These are phyloP conservation scores for Rhyacophila brunnea DNA, from an alignment of 1,140 invertebrate species.

Conservation along the genomic window DNA sequence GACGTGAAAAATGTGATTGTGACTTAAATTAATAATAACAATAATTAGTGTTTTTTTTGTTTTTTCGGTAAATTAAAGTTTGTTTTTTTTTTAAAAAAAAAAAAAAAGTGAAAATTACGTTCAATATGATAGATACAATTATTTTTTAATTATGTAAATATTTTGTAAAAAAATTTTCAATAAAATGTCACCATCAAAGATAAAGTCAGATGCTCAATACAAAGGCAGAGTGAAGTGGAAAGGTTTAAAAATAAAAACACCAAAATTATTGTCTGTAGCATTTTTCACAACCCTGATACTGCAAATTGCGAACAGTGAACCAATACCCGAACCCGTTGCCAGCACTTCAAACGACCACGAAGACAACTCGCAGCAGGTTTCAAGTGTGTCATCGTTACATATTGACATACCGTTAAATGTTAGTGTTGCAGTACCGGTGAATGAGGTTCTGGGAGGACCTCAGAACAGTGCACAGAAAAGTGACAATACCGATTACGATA, in stretches of 20 bases:
- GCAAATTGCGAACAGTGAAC: neutral
- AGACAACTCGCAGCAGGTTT: neutral
- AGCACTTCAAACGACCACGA: neutral
- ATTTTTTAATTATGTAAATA: too few species aligned
- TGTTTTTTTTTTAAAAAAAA: too few species aligned
- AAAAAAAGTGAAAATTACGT: too few species aligned
- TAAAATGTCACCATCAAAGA: constrained; percentile 18
- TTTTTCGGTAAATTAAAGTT: too few species aligned
- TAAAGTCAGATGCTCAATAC: constrained; percentile 22
- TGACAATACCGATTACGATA: constrained; percentile 27
- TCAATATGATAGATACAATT: too few species aligned
- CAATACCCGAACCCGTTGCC: neutral
- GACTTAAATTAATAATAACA: too few species aligned
- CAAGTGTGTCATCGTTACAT: neutral
- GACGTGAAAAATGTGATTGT: too few species aligned
- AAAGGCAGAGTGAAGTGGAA: constrained; percentile 22
- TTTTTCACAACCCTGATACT: neutral
- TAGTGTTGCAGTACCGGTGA: neutral
- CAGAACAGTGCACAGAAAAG: constrained; percentile 30
- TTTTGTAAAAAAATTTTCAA: neutral
- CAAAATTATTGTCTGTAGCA: neutral
- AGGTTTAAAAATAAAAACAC: neutral
- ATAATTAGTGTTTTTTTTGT: too few species aligned
- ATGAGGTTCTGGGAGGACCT: neutral
- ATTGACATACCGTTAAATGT: neutral